phyloP scores from a whole-genome alignment of 2,113 vertebrate species.

The Candoia aspera region DNA sequence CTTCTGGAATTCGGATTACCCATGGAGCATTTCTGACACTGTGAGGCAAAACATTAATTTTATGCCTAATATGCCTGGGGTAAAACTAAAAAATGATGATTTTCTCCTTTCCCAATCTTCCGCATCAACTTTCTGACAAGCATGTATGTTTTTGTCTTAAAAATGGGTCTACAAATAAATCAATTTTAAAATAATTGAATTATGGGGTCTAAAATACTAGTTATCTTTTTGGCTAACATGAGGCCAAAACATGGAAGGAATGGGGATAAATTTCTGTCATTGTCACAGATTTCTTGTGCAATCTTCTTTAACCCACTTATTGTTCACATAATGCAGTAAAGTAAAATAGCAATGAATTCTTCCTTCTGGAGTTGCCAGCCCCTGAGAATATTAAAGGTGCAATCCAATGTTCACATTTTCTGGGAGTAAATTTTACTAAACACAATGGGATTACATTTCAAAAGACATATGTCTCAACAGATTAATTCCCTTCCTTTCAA shows the following conservation, averaged over 20 bases:
- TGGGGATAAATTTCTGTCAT: not conserved
- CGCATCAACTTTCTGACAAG: not conserved
- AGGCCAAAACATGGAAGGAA: not conserved
- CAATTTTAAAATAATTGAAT: not conserved
- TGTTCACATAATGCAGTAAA: not conserved
- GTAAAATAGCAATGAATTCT: not conserved
- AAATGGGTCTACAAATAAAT: not conserved
- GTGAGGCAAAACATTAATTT: conserved; percentile 15
- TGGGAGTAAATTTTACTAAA: not conserved
- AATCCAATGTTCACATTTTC: not conserved
- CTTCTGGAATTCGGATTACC: conserved; percentile 1
- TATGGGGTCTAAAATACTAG: not conserved
- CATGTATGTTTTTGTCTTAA: not conserved
- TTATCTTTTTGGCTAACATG: not conserved
- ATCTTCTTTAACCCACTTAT: not conserved
- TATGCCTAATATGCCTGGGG: not conserved
- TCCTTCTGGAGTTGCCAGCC: not conserved
- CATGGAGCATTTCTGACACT: not conserved
- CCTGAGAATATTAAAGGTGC: not conserved
- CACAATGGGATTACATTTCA: not conserved
- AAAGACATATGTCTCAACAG: not conserved
- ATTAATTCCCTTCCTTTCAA: not conserved
- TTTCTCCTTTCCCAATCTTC: not conserved
- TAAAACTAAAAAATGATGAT: not conserved
- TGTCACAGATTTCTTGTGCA: not conserved